phyloP scores from a whole-genome alignment of 2,113 vertebrate genomes.

The crab-eating macaque (Macaca fascicularis) region DNA sequence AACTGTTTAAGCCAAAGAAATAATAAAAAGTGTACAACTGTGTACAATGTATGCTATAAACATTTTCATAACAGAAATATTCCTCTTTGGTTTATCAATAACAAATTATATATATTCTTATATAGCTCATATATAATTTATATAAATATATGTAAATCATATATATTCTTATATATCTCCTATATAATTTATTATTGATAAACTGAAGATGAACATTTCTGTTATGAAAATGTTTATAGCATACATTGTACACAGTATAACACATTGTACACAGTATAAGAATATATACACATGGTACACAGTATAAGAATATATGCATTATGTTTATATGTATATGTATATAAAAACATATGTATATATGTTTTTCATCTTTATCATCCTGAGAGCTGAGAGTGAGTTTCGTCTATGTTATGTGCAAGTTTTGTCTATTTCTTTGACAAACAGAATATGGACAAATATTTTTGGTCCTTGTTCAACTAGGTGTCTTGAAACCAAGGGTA shows the following conservation, averaged over 20 bases:
- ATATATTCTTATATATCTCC: no score
- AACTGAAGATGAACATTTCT: no score
- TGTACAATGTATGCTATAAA: neutral
- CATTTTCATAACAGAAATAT: neutral
- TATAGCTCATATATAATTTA: no score
- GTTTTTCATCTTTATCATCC: neutral
- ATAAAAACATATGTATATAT: neutral
- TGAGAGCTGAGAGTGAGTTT: neutral
- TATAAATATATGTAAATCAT: no score
- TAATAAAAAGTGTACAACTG: neutral
- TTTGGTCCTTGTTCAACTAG: neutral
- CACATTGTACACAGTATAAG: no score
- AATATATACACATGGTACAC: no score
- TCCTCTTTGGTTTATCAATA: neutral
- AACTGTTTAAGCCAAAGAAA: neutral
- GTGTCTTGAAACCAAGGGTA: neutral
- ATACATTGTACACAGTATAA: no score
- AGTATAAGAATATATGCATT: neutral
- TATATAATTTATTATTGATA: no score
- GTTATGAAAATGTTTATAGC: no score
- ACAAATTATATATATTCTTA: neutral
- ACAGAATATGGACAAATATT: neutral
- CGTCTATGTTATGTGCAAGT: neutral
- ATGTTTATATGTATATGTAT: neutral
- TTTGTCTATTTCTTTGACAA: neutral